Evolutionary conservation across 2,113 vertebrate species (phyloP), one percentile per base, ranked within the genome.

Genomic region (Raphicerus campestris): DNA sequence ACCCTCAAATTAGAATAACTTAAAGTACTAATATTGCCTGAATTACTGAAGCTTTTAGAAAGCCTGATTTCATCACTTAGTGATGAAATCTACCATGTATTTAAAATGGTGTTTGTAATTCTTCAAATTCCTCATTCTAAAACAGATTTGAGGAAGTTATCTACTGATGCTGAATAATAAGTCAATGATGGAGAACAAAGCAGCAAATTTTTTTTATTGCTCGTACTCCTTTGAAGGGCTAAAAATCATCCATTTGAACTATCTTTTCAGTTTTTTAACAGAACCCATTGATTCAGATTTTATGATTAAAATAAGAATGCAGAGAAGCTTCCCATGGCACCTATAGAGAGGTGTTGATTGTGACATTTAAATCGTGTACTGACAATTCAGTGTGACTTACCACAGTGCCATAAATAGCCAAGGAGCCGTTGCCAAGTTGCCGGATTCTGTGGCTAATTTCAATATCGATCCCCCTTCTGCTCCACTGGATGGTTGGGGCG

Each of bases 371-470:
- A 51, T 19, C 22, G 16, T 5, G 5, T 60, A 45, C 9, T 5
- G 14, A 6, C 6, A 81, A 53, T 15, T 51, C 35, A 2, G 22
- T 3, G 70, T 66, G 60, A 98, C 99, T 97, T 99, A 99, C 99
- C 94, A 99, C 99, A 0, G 99, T 99, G 98, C 99, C 99, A 0
- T 99, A 99, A 97, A 99, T 99, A 66, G 99, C 99, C 14, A 99
- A 98, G 45, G 99, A 99, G 91, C 99, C 99, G 2, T 99, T 99
- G 97, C 98, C 98, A 42, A 99, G 98, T 60, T 99, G 99, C 28
- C 60, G 99, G 95, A 99, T 99, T 93, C 99, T 99, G 96, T 99
- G 99, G 98, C 97, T 99, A 70, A 99, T 99, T 42, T 98, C 98
- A 93, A 99, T 60, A 6, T 98, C 99, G 26, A 99, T 97, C 80